A percentile compares a stretch with the other conserved stretches of the same genome.
Evolutionary conservation across 2,113 vertebrate species (phyloP).

Genomic region (Tamias sibiricus): DNA sequence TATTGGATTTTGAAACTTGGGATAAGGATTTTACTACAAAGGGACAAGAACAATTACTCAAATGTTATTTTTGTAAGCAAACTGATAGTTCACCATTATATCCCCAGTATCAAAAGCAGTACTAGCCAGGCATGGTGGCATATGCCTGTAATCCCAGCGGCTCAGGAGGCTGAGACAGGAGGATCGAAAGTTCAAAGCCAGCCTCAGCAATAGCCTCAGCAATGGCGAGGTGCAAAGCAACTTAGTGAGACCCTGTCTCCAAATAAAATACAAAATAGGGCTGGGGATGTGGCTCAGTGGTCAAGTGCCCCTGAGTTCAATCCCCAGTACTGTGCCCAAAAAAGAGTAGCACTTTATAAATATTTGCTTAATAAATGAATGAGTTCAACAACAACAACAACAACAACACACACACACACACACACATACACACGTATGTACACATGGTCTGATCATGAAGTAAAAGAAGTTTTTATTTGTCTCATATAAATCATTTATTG

Average conservation of each 20-base stretch:
- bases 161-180: too few species aligned
- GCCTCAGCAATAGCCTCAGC: too few species aligned
- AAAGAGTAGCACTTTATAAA: not conserved
- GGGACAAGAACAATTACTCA: not conserved
- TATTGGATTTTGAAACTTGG: constrained; percentile 30
- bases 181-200: too few species aligned
- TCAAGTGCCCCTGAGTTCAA: too few species aligned
- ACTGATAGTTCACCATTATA: not conserved
- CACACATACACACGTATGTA: not conserved
- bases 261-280: too few species aligned
- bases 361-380: constrained; percentile 42
- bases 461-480: constrained; percentile 51
- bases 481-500: not conserved
- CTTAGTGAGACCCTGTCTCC: too few species aligned
- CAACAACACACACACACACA: not conserved
- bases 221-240: too few species aligned
- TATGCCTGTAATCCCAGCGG: too few species aligned
- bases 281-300: too few species aligned
- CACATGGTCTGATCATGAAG: constrained; percentile 36
- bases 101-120: not conserved
- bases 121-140: not conserved
- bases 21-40: constrained; percentile 30
- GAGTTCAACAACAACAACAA: not conserved
- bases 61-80: constrained; percentile 35
- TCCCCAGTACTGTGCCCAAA: too few species aligned